phyloP scores from a whole-genome alignment of 2,113 vertebrate genomes.

The Nannobrachium achirus region DNA sequence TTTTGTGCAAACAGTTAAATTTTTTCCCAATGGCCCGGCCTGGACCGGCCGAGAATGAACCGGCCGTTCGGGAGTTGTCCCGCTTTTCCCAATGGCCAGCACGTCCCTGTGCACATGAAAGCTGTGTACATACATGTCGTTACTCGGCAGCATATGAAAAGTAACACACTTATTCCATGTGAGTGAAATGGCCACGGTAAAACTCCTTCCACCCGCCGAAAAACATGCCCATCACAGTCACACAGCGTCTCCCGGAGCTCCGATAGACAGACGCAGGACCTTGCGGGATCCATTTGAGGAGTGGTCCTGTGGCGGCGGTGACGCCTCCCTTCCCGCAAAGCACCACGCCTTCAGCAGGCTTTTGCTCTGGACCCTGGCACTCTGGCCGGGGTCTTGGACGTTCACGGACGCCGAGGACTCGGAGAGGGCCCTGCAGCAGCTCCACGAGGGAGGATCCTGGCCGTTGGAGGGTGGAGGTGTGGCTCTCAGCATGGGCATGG shows the following conservation, averaged over 20 bases:
- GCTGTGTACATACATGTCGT: constrained; percentile 3
- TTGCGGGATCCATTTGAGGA: constrained; percentile 69
- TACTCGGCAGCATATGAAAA: background rate
- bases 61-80: no score
- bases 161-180: background rate
- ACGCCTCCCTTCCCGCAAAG: constrained; percentile 64
- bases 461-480: constrained; percentile 3
- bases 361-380: constrained; percentile 79
- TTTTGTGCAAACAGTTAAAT: no score
- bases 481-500: constrained; percentile 18
- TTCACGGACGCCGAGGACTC: constrained; percentile 31
- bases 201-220: background rate
- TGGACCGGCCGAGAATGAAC: no score
- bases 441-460: constrained; percentile 3
- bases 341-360: constrained; percentile 87
- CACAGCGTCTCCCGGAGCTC: constrained; percentile 82
- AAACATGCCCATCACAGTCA: constrained; percentile 59
- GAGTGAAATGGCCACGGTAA: background rate
- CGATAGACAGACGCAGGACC: constrained; percentile 83
- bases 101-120: no score
- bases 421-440: constrained; percentile 41
- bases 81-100: no score
- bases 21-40: no score
- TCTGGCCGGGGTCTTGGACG: constrained; percentile 46
- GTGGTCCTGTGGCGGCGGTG: constrained; percentile 16